Evolutionary conservation across 2,113 vertebrate genomes (phyloP), one percentile per base, ranked within the genome.

Genomic region (Brachyistius frenatus): DNA sequence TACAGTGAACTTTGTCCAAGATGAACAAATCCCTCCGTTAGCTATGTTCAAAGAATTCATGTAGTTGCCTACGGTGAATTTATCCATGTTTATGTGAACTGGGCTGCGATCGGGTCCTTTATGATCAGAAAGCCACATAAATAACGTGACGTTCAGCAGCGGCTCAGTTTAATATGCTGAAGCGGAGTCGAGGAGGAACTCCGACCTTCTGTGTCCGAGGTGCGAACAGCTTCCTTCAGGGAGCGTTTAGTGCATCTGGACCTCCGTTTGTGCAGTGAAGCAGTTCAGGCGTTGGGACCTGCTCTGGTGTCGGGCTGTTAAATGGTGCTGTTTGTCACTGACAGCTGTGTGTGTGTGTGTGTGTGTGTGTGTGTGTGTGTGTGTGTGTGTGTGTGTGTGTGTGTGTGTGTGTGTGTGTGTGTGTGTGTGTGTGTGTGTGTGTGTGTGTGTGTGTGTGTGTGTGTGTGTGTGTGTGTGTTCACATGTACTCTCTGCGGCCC

Each of bases 261-360:
- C 23, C 23, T 23, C 23, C 60, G 23, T 13, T 46, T 50, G 75
- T 39, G 76, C 67, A 81, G 55, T 32, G 52, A 75, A 72, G 70
- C 31, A n/a, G 52, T 72, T 72, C 46, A 52, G 55, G 46, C 13
- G 16, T 49, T 35, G 23, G 70, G 61, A 60, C 78, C 58, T 14
- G 55, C 73, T 66, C 49, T 6, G 4, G 78, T 60, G 78, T 77
- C 76, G 67, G 10, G 32, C 54, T 80, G 86, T 77, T 88, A 83
- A 86, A 85, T 74, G 83, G 44, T 80, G 76, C 77, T 55, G 84
- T 88, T 78, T 81, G 70, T 88, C 82, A 80, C 50, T 79, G 86
- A 82, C 75, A 76, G 62, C 2, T 30, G 72, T 76, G 69, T 47
- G 60, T 13, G 16, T 55, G 47, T 62, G 78, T n/a, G 63, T 65